Evolutionary conservation across 2,888 invertebrate species (phyloP).

Genomic region (Syritta pipiens): DNA sequence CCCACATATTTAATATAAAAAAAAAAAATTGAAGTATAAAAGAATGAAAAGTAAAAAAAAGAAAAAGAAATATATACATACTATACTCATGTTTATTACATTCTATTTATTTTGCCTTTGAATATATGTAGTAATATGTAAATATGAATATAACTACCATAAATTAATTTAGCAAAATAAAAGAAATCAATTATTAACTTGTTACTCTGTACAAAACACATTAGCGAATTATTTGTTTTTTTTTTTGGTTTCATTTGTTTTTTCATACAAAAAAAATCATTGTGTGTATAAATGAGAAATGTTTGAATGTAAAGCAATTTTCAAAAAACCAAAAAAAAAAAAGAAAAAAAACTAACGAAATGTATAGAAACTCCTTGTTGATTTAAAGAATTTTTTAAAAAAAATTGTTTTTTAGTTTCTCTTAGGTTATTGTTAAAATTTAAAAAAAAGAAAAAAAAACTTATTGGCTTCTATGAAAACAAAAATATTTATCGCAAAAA

Average conservation of each 20-base stretch:
- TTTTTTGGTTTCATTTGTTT: not conserved
- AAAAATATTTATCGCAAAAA: slow-evolving; percentile 26
- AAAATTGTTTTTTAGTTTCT: slow-evolving; percentile 2
- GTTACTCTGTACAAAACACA: slow-evolving; percentile 39
- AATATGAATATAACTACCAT: slow-evolving; percentile 43
- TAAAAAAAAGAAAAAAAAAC: too few species aligned
- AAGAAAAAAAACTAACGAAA: not conserved
- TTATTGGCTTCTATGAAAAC: slow-evolving; percentile 47
- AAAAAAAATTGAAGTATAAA: slow-evolving; percentile 6
- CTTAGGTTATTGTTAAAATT: slow-evolving; percentile 6
- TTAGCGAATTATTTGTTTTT: slow-evolving; percentile 6
- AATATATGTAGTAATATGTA: slow-evolving; percentile 46
- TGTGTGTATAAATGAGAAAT: not conserved
- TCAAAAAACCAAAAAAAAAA: slow-evolving; percentile 18
- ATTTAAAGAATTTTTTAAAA: not conserved
- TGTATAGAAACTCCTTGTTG: not conserved
- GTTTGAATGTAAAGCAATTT: not conserved
- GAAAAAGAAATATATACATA: slow-evolving; percentile 37
- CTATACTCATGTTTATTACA: slow-evolving; percentile 57
- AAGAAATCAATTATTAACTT: not conserved
- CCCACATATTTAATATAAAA: slow-evolving; percentile 63
- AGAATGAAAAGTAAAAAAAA: not conserved
- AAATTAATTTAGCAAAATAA: not conserved
- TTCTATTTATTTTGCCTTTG: slow-evolving; percentile 52
- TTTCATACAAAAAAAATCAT: not conserved